A percentile compares a stretch with the other conserved stretches of the same genome.
phyloP scores from a whole-genome alignment of 2,888 invertebrate genomes.

The Drosophila dives region DNA sequence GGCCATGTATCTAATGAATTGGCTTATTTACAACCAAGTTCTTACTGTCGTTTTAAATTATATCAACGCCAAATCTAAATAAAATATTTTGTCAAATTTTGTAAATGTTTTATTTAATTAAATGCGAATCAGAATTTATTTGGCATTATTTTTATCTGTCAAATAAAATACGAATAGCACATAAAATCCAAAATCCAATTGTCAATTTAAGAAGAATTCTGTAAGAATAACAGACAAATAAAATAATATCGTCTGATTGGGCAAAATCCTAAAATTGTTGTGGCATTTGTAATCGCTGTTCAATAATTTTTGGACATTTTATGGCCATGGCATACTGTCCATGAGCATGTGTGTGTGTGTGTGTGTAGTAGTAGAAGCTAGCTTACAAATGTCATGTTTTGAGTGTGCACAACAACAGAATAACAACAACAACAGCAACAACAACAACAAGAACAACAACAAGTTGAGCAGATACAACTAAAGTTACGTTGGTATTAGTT shows the following conservation, averaged over 20 bases:
- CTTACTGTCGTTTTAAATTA: not conserved
- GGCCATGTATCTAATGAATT: conserved; percentile 37
- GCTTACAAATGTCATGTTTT: conserved; percentile 79
- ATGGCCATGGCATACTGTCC: conserved; percentile 67
- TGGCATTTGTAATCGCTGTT: conserved; percentile 77
- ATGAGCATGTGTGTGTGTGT: conserved; percentile 22
- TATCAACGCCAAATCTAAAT: not conserved
- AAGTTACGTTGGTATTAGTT: conserved; percentile 32
- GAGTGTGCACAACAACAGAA: conserved; percentile 41
- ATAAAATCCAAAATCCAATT: conserved; percentile 40
- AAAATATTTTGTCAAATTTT: not conserved
- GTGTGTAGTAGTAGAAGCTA: conserved; percentile 38
- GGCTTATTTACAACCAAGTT: conserved; percentile 25
- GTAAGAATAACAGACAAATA: conserved; percentile 8
- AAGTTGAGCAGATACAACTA: conserved; percentile 35
- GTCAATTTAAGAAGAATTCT: conserved; percentile 27
- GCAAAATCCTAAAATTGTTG: conserved; percentile 50
- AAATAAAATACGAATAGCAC: not conserved
- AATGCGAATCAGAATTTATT: not conserved
- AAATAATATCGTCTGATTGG: conserved; percentile 37
- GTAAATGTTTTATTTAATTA: not conserved
- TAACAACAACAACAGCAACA: conserved; percentile 34
- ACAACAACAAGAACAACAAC: conserved; percentile 21
- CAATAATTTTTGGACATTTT: conserved; percentile 80
- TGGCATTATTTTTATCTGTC: not conserved